Conservation (phyloP, 2,888 invertebrate species). For the Tiphia femorata region DNA sequence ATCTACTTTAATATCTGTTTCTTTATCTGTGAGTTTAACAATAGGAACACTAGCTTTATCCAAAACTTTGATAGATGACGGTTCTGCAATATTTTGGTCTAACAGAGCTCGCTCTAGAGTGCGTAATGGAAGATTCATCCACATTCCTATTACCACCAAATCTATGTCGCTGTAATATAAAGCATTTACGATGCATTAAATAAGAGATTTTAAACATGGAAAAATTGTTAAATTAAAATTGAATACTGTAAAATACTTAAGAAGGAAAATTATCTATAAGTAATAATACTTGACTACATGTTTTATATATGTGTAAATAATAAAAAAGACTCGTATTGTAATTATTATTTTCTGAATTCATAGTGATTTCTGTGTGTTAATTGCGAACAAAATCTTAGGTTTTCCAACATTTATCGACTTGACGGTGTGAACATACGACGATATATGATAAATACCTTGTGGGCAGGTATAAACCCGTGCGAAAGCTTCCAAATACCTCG, state of each 20-base stretch:
- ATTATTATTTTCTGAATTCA: too few species aligned
- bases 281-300: too few species aligned
- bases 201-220: background rate
- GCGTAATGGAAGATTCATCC: constrained; percentile 91
- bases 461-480: constrained; percentile 96
- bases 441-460: constrained; percentile 79
- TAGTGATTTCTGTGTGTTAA: too few species aligned
- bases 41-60: constrained; percentile 99
- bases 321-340: too few species aligned
- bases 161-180: constrained; percentile 77
- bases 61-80: constrained; percentile 92
- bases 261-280: background rate
- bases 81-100: constrained; percentile 90
- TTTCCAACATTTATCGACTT: too few species aligned
- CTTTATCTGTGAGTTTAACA: constrained; percentile 93
- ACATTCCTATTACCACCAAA: constrained; percentile 77
- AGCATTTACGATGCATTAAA: background rate
- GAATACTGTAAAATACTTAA: background rate
- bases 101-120: constrained; percentile 92
- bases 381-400: too few species aligned
- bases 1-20: constrained; percentile 88
- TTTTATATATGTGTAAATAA: too few species aligned
- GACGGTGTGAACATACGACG: too few species aligned
- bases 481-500: constrained; percentile 98
- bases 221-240: background rate